Evolutionary conservation across 2,797 vertebrate species (phyloP), one percentile per base, ranked within the genome.

Genomic region (Diceros bicornis): DNA sequence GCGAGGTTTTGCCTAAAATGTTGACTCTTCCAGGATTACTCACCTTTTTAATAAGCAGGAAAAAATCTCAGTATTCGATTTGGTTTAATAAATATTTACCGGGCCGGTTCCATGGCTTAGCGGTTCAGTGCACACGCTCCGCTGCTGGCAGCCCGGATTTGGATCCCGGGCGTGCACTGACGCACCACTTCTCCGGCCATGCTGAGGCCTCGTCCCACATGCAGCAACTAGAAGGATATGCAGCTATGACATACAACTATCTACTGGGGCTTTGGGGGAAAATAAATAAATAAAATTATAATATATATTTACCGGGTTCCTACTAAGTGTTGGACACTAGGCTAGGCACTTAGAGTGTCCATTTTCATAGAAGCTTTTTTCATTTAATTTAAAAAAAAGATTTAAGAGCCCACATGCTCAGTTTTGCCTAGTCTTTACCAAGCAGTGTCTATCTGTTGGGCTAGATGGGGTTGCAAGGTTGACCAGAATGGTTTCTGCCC

Each of bases 251-350:
- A 41, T 41, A 41, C 41, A 41, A 41, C 41, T 41, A 41, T 41
- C 41, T 41, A 41, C 41, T 41, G 41, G 41, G 41, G 41, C 41
- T 41, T 41, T 41, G 41, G 41, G 41, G 41, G 41, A 5, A 41
- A 41, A 5, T 4, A 41, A 41, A 41, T 41, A 41, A 41, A 41
- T 41, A 41, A 41, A 41, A 41, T 41, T 41, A 41, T 68, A 81
- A 27, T 94, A 81, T 77, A n/a, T 37, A 66, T 37, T 87, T 52
- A 32, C 37, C 71, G 47, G 72, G 29, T 93, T 97, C 75, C 47
- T 62, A 17, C n/a, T 47, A 75, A 74, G 59, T 85, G 37, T 34
- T 34, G 88, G 37, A 71, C 75, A 17, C 37, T 27, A 25, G 69
- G 12, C 4, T 84, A 61, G 77, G 20, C n/a, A 52, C 59, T 74